These are phyloP conservation scores for Centropus unirufus DNA, from an alignment of 2,113 vertebrate genomes.

Conservation along the genomic window DNA sequence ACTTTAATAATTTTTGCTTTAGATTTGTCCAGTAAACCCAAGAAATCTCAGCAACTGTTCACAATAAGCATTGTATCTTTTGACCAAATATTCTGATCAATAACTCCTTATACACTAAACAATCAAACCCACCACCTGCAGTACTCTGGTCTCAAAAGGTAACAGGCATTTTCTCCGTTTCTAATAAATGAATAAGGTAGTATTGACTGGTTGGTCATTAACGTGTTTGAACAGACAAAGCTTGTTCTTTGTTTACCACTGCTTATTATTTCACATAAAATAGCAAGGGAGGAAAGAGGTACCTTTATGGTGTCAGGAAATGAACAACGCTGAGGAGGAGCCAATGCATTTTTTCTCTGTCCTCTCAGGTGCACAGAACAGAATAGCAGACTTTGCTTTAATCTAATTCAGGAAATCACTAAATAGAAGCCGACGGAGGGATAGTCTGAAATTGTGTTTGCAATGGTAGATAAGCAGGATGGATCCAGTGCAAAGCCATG, in stretches of 20 bases:
- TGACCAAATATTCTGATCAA: conserved; percentile 54
- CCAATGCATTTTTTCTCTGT: not conserved
- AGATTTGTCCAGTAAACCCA: conserved; percentile 58
- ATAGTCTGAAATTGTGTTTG: not conserved
- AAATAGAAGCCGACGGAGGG: not conserved
- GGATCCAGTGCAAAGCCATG: not conserved
- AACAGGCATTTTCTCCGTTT: conserved; percentile 66
- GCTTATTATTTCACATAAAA: not conserved
- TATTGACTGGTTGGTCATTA: conserved; percentile 64
- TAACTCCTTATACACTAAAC: conserved; percentile 50
- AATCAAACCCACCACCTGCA: conserved; percentile 51
- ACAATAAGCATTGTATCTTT: conserved; percentile 62
- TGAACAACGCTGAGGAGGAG: not conserved
- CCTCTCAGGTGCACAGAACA: not conserved
- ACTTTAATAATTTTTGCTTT: conserved; percentile 75
- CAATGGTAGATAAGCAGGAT: not conserved
- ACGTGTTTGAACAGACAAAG: conserved; percentile 11
- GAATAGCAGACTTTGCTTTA: not conserved
- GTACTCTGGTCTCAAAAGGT: conserved; percentile 44
- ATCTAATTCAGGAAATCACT: not conserved
- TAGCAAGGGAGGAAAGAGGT: not conserved
- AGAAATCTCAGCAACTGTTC: conserved; percentile 63
- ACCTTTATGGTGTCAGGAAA: not conserved
- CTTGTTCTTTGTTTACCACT: conserved; percentile 28
- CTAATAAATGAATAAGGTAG: conserved; percentile 61